phyloP scores from a whole-genome alignment of 2,113 vertebrate species.

The Etheostoma spectabile region DNA sequence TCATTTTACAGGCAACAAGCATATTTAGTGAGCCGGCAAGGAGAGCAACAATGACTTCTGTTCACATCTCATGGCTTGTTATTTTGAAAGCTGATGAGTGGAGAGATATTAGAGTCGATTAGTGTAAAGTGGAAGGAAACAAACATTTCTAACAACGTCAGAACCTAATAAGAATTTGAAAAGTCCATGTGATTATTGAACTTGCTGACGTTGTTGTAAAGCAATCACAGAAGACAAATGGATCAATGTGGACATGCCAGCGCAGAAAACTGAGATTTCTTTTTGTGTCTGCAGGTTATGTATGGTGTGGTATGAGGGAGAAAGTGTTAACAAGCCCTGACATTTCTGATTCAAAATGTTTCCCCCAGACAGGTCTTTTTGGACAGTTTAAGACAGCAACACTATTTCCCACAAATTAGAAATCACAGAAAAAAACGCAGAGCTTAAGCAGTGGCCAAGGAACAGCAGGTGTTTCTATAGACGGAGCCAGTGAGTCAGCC shows the following conservation, averaged over 20 bases:
- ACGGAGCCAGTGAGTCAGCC: slow-evolving; percentile 68
- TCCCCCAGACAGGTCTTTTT: slow-evolving; percentile 18
- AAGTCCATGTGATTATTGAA: background rate
- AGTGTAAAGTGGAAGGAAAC: slow-evolving; percentile 18
- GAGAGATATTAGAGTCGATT: slow-evolving; percentile 45
- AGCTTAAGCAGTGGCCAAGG: slow-evolving; percentile 48
- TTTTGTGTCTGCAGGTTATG: slow-evolving; percentile 27
- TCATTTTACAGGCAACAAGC: slow-evolving; percentile 46
- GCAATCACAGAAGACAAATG: slow-evolving; percentile 4
- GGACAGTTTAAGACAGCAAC: slow-evolving; percentile 34
- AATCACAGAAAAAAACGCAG: slow-evolving; percentile 41
- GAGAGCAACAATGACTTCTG: slow-evolving; percentile 28
- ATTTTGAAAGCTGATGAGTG: slow-evolving; percentile 41
- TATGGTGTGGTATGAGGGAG: background rate
- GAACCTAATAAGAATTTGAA: background rate
- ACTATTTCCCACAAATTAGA: slow-evolving; percentile 50
- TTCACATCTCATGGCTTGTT: slow-evolving; percentile 50
- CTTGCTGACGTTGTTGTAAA: background rate
- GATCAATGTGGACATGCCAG: background rate
- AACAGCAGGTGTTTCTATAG: slow-evolving; percentile 65
- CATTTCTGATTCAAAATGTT: slow-evolving; percentile 52
- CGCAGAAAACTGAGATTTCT: background rate
- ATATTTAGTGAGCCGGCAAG: slow-evolving; percentile 26
- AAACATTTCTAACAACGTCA: slow-evolving; percentile 1
- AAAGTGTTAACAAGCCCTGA: slow-evolving; percentile 44